Evolutionary conservation across 2,888 invertebrate genomes (phyloP).

Genomic region (Serripes groenlandicus): DNA sequence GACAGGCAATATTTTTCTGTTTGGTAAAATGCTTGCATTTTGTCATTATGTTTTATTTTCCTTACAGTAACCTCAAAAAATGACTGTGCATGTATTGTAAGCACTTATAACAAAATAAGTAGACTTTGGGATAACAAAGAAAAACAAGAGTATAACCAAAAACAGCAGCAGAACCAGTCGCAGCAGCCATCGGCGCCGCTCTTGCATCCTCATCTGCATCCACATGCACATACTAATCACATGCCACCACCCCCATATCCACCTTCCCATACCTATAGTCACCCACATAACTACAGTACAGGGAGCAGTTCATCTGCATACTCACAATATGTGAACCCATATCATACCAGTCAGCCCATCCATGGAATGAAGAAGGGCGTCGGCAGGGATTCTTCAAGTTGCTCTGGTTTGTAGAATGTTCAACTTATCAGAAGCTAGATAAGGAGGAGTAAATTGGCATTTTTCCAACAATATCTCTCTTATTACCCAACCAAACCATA

Average conservation of each 20-base stretch:
- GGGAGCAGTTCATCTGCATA: constrained; percentile 28
- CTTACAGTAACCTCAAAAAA: constrained; percentile 82
- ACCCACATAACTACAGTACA: constrained; percentile 3
- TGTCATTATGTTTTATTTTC: constrained; percentile 22
- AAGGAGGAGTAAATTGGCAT: too few species aligned
- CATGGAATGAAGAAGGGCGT: constrained; percentile 43
- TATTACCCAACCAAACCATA: too few species aligned
- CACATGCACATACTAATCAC: constrained; percentile 19
- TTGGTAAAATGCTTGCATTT: not conserved
- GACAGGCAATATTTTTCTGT: too few species aligned
- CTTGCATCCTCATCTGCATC: not conserved
- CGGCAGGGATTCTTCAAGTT: constrained; percentile 71
- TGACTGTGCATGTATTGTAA: constrained; percentile 84
- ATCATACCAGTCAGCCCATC: constrained; percentile 51
- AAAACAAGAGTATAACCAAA: constrained; percentile 84
- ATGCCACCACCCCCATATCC: not conserved
- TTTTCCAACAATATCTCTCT: too few species aligned
- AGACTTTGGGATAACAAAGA: constrained; percentile 86
- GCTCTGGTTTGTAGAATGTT: constrained; percentile 73
- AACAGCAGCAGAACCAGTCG: constrained; percentile 70
- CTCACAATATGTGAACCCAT: constrained; percentile 45
- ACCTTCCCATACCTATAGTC: not conserved
- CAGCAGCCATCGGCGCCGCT: constrained; percentile 43
- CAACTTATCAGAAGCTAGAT: too few species aligned
- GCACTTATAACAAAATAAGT: constrained; percentile 85